Conservation (phyloP, 2,888 invertebrate genomes). For the Drosophila formosana region DNA sequence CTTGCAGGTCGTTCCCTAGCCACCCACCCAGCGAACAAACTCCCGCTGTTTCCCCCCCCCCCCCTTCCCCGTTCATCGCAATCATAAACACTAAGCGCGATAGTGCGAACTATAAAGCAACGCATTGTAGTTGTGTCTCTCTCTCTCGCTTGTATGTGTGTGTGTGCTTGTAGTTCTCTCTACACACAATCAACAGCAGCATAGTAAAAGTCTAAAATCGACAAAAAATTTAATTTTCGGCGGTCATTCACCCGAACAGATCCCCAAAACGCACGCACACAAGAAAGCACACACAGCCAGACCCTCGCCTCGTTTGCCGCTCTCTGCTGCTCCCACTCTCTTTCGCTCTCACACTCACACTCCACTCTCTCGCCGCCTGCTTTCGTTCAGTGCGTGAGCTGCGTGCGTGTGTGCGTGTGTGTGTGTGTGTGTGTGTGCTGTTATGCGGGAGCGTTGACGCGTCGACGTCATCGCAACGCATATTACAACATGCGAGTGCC, state of each 20-base stretch:
- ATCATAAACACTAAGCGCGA: constrained; percentile 52
- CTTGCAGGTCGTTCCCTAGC: constrained; percentile 58
- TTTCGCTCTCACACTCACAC: constrained; percentile 10
- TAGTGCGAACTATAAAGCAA: constrained; percentile 68
- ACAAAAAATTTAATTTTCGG: constrained; percentile 83
- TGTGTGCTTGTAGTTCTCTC: constrained; percentile 1
- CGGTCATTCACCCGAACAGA: constrained; percentile 84
- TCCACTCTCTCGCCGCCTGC: not conserved
- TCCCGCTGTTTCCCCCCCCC: constrained; percentile 6
- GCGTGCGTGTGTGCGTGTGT: constrained; percentile 19
- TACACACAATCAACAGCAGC: constrained; percentile 57
- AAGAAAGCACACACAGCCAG: constrained; percentile 49
- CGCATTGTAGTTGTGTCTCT: constrained; percentile 35
- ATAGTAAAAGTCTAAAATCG: constrained; percentile 84
- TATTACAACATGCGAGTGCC: constrained; percentile 64
- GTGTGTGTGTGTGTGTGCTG: constrained; percentile 33
- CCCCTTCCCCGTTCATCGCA: not conserved
- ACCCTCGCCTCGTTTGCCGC: constrained; percentile 9
- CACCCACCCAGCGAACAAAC: constrained; percentile 32
- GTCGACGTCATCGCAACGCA: constrained; percentile 65
- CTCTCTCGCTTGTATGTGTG: not conserved
- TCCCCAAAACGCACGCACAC: constrained; percentile 38
- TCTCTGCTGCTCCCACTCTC: constrained; percentile 4
- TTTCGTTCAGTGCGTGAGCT: constrained; percentile 44
- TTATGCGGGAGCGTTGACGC: constrained; percentile 70